Base-by-base conservation (phyloP, 2,113 vertebrate species). In the Aleadryas rufinucha region DNA sequence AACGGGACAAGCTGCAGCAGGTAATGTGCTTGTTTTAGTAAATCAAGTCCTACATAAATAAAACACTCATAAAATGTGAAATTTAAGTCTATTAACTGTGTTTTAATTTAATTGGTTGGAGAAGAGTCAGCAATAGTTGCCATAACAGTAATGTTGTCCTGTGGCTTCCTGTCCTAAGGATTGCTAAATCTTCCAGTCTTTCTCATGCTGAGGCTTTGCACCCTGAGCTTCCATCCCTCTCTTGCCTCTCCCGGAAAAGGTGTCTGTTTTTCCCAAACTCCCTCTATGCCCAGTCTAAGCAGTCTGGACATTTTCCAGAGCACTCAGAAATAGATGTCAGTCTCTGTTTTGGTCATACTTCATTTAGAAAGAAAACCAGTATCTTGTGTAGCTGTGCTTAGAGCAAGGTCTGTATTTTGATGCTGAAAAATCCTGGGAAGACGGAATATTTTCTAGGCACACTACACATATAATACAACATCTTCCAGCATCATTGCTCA, bases 1-100 rank as follows among this genome's bases (percentile, higher is more conserved):
- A 24, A 99, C 99, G 31, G 99, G 99, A 64, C 99, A 99, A 76
- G 98, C 99, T 52, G 98, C 99, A 93, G 99, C 99, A 98, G 99
- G 99, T 98, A 97, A 95, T 57, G 65, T 27, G 33, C 18, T 64
- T 47, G 44, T 71, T 47, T 84, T 2, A 70, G 26, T 83, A 45
- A 45, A 57, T 74, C 6, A 53, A 35, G 8, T 80, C 9, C 27
- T 57, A 2, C 23, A 9, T 45, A 52, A 64, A 31, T 64, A 61
- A 76, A 70, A 6, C 21, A 60, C 50, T 75, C 13, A 16, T 63
- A n/a, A 52, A 93, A 53, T 8, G 37, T 0, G 19, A 26, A 19
- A 47, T 71, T 47, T 52, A 28, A 77, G 31, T 60, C 22, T 27
- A 76, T 68, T 47, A 54, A 33, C 6, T 78, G 18, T 61, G 39